Evolutionary conservation across 2,888 invertebrate species (phyloP).

Genomic region (Celastrina argiolus): DNA sequence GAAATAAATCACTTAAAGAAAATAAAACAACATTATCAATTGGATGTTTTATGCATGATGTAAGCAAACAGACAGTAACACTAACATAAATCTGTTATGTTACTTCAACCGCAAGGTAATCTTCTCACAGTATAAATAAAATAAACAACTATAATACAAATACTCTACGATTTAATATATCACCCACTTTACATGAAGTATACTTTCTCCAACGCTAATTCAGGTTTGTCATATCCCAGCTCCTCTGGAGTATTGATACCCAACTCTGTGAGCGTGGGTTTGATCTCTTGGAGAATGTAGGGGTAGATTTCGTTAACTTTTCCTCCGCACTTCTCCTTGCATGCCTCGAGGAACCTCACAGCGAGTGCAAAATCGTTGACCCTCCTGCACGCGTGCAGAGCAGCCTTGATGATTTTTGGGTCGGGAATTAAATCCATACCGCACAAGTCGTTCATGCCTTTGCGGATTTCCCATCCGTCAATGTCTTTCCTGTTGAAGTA

Average conservation of each 20-base stretch:
- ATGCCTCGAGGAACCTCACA: constrained; percentile 93
- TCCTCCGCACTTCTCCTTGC: constrained; percentile 91
- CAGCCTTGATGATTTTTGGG: constrained; percentile 91
- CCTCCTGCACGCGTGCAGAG: constrained; percentile 92
- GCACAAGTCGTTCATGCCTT: constrained; percentile 92
- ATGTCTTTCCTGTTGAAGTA: constrained; percentile 92
- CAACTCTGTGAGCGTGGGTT: constrained; percentile 94
- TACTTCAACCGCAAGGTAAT: constrained; percentile 43
- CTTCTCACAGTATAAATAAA: constrained; percentile 54
- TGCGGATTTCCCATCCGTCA: constrained; percentile 96
- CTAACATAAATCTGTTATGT: constrained; percentile 37
- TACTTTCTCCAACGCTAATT: constrained; percentile 88
- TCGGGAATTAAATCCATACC: constrained; percentile 96
- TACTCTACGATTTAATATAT: constrained; percentile 59
- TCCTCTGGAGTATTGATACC: constrained; percentile 97
- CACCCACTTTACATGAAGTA: constrained; percentile 78
- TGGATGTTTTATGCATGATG: constrained; percentile 58
- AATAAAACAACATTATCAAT: constrained; percentile 50
- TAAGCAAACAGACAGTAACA: constrained; percentile 19
- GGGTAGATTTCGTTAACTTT: constrained; percentile 89
- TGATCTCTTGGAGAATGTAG: constrained; percentile 92
- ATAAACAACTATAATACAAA: constrained; percentile 70
- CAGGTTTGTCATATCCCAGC: constrained; percentile 97
- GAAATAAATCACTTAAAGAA: constrained; percentile 29
- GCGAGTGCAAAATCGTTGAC: constrained; percentile 96